A percentile compares a stretch with the other conserved stretches of the same genome.
Evolutionary conservation across 2,113 vertebrate species (phyloP).

Genomic region (Hippoglossus stenolepis): DNA sequence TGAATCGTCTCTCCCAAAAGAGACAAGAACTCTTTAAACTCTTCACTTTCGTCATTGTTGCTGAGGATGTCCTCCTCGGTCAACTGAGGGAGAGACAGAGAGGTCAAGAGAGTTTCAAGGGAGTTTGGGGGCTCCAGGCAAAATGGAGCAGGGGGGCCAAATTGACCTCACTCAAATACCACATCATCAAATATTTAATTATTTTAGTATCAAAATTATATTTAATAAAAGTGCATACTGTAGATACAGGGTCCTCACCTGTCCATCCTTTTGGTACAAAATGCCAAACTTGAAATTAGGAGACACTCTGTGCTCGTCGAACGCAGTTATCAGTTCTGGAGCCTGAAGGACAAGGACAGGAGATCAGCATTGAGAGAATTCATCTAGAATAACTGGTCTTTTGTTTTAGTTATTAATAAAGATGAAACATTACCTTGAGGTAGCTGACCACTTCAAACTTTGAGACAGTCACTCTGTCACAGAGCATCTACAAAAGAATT

Average conservation of each 20-base stretch:
- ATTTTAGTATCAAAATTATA: no score
- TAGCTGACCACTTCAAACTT: slow-evolving; percentile 89
- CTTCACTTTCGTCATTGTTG: slow-evolving; percentile 89
- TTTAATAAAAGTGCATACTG: no score
- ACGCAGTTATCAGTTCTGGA: slow-evolving; percentile 81
- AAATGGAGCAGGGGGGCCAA: no score
- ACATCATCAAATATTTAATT: no score
- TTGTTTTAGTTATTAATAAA: background rate
- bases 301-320: slow-evolving; percentile 85
- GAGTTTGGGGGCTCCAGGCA: no score
- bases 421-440: slow-evolving; percentile 84
- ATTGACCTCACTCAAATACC: no score
- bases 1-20: slow-evolving; percentile 88
- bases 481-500: slow-evolving; percentile 83
- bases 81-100: slow-evolving; percentile 74
- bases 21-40: slow-evolving; percentile 88
- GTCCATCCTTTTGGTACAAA: slow-evolving; percentile 81
- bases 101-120: background rate
- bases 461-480: slow-evolving; percentile 85
- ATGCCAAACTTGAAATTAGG: slow-evolving; percentile 86
- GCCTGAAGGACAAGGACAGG: slow-evolving; percentile 67
- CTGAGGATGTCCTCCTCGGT: slow-evolving; percentile 91
- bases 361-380: background rate
- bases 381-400: background rate
- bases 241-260: slow-evolving; percentile 59